phyloP scores from a whole-genome alignment of 2,888 invertebrate species.

The Apeira syringaria region DNA sequence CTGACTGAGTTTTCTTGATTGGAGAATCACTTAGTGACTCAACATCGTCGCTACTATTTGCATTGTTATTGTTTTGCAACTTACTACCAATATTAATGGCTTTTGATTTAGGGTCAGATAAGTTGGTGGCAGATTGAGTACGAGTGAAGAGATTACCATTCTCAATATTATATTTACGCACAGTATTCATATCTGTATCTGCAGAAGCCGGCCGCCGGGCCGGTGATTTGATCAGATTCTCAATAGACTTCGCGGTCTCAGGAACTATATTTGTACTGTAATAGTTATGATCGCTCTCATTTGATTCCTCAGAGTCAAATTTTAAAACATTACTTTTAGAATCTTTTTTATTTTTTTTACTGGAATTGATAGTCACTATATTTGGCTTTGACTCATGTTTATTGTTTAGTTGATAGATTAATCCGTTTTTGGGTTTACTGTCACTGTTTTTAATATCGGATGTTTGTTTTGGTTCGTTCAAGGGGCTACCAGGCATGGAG shows the following conservation, averaged over 20 bases:
- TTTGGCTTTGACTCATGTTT: constrained; percentile 14
- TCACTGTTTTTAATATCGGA: constrained; percentile 13
- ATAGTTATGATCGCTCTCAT: constrained; percentile 47
- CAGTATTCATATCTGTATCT: constrained; percentile 40
- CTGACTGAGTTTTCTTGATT: constrained; percentile 47
- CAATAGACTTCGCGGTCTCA: constrained; percentile 53
- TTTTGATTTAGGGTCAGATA: constrained; percentile 35
- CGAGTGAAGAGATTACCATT: constrained; percentile 42
- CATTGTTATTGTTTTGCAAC: constrained; percentile 23
- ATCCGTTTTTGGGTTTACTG: no score
- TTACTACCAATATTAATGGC: constrained; percentile 14
- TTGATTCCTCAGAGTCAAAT: constrained; percentile 42
- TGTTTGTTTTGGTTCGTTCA: no score
- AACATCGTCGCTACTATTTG: constrained; percentile 50
- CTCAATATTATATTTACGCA: constrained; percentile 42
- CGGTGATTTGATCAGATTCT: constrained; percentile 65
- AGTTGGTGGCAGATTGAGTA: constrained; percentile 52
- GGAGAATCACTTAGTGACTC: constrained; percentile 49
- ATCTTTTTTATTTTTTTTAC: constrained; percentile 5
- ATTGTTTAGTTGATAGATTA: constrained; percentile 15
- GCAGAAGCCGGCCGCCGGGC: constrained; percentile 60
- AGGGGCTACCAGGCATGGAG: constrained; percentile 53
- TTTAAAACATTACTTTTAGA: constrained; percentile 17
- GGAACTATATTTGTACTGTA: constrained; percentile 38
- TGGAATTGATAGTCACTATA: constrained; percentile 7